Evolutionary conservation across 2,888 invertebrate species (phyloP).

Genomic region (Drosophila sordidula): DNA sequence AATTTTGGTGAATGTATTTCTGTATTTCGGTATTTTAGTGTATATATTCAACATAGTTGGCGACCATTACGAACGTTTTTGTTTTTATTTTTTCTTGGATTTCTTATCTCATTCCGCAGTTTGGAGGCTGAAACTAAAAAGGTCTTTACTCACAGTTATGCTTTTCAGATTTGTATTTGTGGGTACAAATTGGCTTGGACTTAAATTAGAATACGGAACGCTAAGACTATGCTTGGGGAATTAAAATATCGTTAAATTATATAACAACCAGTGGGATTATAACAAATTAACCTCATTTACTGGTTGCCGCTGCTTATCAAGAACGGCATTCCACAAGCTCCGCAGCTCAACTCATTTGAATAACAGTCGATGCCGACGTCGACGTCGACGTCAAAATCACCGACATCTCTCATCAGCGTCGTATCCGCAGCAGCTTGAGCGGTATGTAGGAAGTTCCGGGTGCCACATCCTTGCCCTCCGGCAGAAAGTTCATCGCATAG

Average conservation of each 20-base stretch:
- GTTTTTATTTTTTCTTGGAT: constrained; percentile 12
- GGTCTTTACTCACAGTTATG: constrained; percentile 54
- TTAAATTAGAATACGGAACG: constrained; percentile 60
- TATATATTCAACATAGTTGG: constrained; percentile 21
- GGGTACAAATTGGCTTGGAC: constrained; percentile 43
- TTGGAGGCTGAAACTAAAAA: constrained; percentile 42
- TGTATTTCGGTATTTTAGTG: constrained; percentile 12
- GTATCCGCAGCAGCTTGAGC: constrained; percentile 54
- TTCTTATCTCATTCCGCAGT: constrained; percentile 42
- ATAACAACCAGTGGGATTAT: constrained; percentile 68
- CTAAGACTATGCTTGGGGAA: constrained; percentile 35
- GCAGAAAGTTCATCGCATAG: constrained; percentile 79
- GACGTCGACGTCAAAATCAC: not conserved
- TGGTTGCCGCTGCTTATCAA: constrained; percentile 46
- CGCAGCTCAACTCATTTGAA: constrained; percentile 59
- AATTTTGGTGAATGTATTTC: constrained; percentile 72
- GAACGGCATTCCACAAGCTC: constrained; percentile 60
- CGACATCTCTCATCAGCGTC: constrained; percentile 41
- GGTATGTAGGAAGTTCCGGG: constrained; percentile 83
- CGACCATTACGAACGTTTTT: constrained; percentile 28
- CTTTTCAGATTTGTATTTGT: constrained; percentile 10
- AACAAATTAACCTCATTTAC: constrained; percentile 69
- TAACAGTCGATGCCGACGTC: constrained; percentile 65
- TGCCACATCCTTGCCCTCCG: constrained; percentile 78
- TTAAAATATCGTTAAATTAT: constrained; percentile 67